Base-by-base conservation (phyloP, 2,888 invertebrate genomes). In the Lithophane semibrunnea region DNA sequence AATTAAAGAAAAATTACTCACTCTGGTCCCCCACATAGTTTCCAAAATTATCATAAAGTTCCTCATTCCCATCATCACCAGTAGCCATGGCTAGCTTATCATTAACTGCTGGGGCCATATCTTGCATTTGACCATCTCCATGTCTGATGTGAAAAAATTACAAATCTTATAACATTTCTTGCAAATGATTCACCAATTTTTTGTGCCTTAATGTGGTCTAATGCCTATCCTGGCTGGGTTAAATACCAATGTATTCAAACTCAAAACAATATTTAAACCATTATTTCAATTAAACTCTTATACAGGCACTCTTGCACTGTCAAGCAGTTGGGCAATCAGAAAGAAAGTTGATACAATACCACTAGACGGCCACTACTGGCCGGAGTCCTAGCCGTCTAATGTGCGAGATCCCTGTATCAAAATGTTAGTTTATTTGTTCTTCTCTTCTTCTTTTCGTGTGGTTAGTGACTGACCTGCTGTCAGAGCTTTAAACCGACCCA, bases 41-140 rank as follows among this genome's bases (percentile, higher is more conserved):
- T 64, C 96, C 96, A 86, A 90, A 95, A 83, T 65, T 95, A 77
- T 96, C 96, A 90, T 95, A 96, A 13, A 88, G 91, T 1, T 96
- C 96, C 21, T 94, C 94, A 84, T 83, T 87, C 3, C 82, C 88
- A 7, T 94, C 94, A 71, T 93, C 93, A 42, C 83, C 92, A 21
- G 84, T 85, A 44, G 56, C 7, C 49, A 60, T 58, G 24, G 73
- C 69, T n/a, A 86, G 7, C 52, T 90, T 94, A 18, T 96, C 95
- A 77, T 65, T 83, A 0, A 92, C 92, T 18, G 94, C 92, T 16
- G 94, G 91, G 0, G 94, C 90, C 12, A 91, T 3, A 0, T 93
- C 93, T 37, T 90, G 90, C 16, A 88, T 75, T 56, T 82, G 76
- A 12, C 89, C 86, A 79, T 94, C 92, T 42, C 61, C 29, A 60